Conservation (phyloP, 2,888 invertebrate genomes). For the Conus canariensis region DNA sequence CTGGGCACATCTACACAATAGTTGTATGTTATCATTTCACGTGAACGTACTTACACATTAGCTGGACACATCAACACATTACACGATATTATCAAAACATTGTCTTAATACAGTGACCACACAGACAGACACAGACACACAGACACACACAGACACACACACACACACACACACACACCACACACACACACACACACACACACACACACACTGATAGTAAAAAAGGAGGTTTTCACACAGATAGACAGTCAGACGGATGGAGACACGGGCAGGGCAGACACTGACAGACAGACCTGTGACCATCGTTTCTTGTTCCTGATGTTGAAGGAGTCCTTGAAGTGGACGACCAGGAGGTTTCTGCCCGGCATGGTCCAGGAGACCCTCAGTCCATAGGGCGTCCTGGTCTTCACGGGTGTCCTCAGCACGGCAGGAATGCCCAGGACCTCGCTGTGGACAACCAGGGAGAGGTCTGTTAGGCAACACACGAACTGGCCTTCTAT, state of each 20-base stretch:
- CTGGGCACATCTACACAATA: not conserved
- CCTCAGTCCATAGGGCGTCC: constrained; percentile 96
- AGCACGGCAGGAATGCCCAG: constrained; percentile 95
- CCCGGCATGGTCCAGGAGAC: constrained; percentile 95
- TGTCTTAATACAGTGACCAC: not conserved
- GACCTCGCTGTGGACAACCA: constrained; percentile 79
- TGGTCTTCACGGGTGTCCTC: constrained; percentile 92
- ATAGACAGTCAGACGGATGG: too few species aligned
- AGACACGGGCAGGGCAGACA: too few species aligned
- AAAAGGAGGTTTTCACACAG: too few species aligned
- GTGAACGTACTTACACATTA: not conserved
- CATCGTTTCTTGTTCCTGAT: constrained; percentile 97
- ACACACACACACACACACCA: too few species aligned
- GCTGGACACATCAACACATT: not conserved
- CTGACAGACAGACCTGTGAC: constrained; percentile 76
- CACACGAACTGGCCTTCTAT: not conserved
- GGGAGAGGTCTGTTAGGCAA: not conserved
- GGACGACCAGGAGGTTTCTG: constrained; percentile 96
- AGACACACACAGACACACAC: not conserved
- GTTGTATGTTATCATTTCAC: not conserved
- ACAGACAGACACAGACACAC: not conserved
- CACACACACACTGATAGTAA: constrained; percentile 1
- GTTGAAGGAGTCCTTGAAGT: constrained; percentile 95
- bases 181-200: not conserved
- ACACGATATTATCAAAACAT: not conserved